phyloP scores from a whole-genome alignment of 2,113 vertebrate genomes.

The Sclerurus mexicanus region DNA sequence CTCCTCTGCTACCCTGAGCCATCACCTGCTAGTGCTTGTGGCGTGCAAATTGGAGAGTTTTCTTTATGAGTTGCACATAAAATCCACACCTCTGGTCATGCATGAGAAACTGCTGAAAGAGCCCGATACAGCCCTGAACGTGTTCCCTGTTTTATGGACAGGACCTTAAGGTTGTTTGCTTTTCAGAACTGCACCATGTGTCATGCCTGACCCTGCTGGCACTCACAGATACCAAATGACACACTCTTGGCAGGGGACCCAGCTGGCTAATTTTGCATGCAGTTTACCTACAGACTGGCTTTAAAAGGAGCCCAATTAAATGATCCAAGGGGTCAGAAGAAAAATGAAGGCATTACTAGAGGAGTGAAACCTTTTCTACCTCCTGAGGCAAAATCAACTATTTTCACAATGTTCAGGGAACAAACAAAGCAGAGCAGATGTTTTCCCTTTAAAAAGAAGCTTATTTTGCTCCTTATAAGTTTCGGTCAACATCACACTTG shows the following conservation, averaged over 20 bases:
- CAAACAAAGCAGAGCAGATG: not conserved
- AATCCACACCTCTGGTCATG: conserved; percentile 71
- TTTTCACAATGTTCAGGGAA: not conserved
- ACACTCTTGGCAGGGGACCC: conserved; percentile 35
- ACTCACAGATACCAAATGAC: conserved; percentile 31
- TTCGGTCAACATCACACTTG: not conserved
- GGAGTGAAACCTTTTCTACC: not conserved
- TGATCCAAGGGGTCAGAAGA: conserved; percentile 35
- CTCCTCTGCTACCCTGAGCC: conserved; percentile 38
- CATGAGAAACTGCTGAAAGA: conserved; percentile 63
- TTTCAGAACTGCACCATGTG: conserved; percentile 51
- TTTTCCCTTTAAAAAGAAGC: not conserved
- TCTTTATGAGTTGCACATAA: conserved; percentile 70
- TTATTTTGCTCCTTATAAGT: not conserved
- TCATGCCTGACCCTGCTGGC: conserved; percentile 45
- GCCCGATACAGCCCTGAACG: not conserved
- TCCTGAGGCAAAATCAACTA: not conserved
- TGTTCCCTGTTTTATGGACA: conserved; percentile 50
- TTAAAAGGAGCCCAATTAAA: conserved; percentile 31
- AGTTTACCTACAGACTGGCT: conserved; percentile 18
- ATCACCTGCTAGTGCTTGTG: conserved; percentile 57
- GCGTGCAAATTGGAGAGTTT: conserved; percentile 47
- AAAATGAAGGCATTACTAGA: conserved; percentile 17
- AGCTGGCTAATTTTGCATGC: conserved; percentile 52
- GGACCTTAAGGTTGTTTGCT: conserved; percentile 38